These are phyloP conservation scores for Manacus vitellinus DNA, from an alignment of 2,113 vertebrate genomes.

Conservation along the genomic window DNA sequence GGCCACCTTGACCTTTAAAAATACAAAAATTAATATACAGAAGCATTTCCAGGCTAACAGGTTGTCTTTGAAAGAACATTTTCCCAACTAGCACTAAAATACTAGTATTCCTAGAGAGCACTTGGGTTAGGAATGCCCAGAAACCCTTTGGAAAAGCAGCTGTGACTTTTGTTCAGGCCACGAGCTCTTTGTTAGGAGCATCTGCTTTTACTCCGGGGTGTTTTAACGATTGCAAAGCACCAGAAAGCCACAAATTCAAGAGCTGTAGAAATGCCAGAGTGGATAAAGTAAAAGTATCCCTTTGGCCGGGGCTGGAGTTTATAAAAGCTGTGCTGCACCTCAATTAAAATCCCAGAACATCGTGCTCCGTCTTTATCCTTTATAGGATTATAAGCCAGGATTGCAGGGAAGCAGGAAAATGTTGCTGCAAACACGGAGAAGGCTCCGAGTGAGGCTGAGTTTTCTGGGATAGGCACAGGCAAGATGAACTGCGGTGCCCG, in stretches of 20 bases:
- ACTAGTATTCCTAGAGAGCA: neutral
- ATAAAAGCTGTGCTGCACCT: neutral
- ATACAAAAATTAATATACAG: neutral
- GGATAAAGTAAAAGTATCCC: neutral
- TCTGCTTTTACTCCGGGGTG: neutral
- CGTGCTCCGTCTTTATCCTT: fast-evolving
- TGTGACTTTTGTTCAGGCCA: neutral
- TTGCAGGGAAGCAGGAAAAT: neutral
- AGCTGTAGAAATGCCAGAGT: neutral
- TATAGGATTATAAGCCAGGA: fast-evolving
- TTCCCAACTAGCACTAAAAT: neutral
- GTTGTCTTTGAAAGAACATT: neutral
- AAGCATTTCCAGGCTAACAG: neutral
- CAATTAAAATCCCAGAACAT: neutral
- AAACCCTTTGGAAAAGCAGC: neutral
- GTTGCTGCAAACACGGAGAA: neutral
- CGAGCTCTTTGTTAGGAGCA: neutral
- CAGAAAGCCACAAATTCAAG: neutral
- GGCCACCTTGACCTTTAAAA: neutral
- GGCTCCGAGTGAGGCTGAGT: neutral
- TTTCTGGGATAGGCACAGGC: neutral
- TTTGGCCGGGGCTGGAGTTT: neutral
- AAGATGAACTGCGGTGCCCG: neutral
- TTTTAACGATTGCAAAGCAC: neutral
- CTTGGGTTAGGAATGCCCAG: fast-evolving